Base-by-base conservation (phyloP, 2,113 vertebrate genomes). In the Ramphastos sulfuratus region DNA sequence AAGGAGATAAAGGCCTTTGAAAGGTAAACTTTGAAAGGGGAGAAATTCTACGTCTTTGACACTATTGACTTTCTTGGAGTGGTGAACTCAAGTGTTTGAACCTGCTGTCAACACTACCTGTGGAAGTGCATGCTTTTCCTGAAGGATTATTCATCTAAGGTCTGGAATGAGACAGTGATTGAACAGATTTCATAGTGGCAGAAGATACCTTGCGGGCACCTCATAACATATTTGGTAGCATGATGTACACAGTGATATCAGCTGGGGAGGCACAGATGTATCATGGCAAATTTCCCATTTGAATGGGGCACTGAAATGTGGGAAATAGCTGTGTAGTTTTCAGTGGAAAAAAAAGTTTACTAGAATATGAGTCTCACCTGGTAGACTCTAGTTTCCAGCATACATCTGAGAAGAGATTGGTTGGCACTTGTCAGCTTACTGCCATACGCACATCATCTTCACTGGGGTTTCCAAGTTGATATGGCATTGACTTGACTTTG, bases 201-300 rank as follows among this genome's bases (percentile, higher is more conserved):
- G 46, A 18, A 14, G 10, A 6, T 77, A 24, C 4, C 37, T 78
- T 76, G 8, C 24, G 58, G 18, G 50, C 15, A 6, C 17, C 8
- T 55, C 37, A 1, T 33, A 21, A 33, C 6, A 0, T 11, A 17
- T 20, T 50, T 31, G 46, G 31, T 23, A 25, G 15, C 9, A 3
- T 10, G 23, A 4, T 60, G 48, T 17, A 18, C 27, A 8, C 20
- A 16, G 39, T 60, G 72, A 12, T 44, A 28, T 39, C 15, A 9
- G 0, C 20, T 14, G 3, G n/a, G 8, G 35, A 56, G 48, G 21
- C 33, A 54, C 35, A 9, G 27, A 2, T 7, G 0, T 25, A 7
- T 7, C 8, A 1, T 12, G 3, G 46, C 35, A 27, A 1, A 15
- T 30, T 59, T 46, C 48, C 25, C 3, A 0, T 21, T 55, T 33